Conservation (phyloP, 37 sponge, comb jelly and placozoan genomes). For the Crambe crambe region DNA sequence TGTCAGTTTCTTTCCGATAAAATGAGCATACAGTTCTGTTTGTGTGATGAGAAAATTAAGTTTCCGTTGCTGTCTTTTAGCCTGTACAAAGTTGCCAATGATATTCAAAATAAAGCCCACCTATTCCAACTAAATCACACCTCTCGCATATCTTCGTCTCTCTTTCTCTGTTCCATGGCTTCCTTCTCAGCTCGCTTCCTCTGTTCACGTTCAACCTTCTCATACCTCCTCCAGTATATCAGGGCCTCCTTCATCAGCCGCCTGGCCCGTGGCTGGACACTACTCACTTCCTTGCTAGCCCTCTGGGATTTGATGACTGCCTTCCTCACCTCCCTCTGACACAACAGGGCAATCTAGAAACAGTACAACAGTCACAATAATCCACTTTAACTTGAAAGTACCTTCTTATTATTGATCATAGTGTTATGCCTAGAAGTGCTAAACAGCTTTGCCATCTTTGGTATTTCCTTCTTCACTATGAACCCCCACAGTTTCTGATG, state of each 20-base stretch:
- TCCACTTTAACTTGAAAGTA: conserved; percentile 1
- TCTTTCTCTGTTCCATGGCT: conserved; percentile 81
- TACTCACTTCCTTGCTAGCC: conserved; percentile 64
- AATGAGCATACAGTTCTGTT: conserved; percentile 96
- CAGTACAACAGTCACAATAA: not conserved
- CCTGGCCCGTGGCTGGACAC: conserved; percentile 69
- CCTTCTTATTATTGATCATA: conserved; percentile 57
- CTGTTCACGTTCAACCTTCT: conserved; percentile 90
- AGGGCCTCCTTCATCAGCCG: conserved; percentile 85
- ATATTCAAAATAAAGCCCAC: not conserved
- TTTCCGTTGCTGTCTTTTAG: conserved; percentile 87
- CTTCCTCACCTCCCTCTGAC: conserved; percentile 82
- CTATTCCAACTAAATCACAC: too few species aligned
- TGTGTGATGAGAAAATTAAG: conserved; percentile 98
- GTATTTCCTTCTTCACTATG: conserved; percentile 84
- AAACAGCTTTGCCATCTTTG: conserved; percentile 76
- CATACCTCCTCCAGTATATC: conserved; percentile 86
- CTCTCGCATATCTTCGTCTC: conserved; percentile 90
- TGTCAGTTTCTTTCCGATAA: conserved; percentile 92
- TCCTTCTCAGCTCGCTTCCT: conserved; percentile 89
- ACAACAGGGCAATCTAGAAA: conserved; percentile 81
- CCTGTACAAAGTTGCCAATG: conserved; percentile 41
- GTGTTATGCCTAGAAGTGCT: conserved; percentile 42
- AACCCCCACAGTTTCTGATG: conserved; percentile 66
- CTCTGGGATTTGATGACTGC: conserved; percentile 57